A percentile compares a stretch with the other conserved stretches of the same genome.
These are phyloP conservation scores for Pseudorectes ferrugineus DNA, from an alignment of 2,113 vertebrate genomes.

Conservation along the genomic window DNA sequence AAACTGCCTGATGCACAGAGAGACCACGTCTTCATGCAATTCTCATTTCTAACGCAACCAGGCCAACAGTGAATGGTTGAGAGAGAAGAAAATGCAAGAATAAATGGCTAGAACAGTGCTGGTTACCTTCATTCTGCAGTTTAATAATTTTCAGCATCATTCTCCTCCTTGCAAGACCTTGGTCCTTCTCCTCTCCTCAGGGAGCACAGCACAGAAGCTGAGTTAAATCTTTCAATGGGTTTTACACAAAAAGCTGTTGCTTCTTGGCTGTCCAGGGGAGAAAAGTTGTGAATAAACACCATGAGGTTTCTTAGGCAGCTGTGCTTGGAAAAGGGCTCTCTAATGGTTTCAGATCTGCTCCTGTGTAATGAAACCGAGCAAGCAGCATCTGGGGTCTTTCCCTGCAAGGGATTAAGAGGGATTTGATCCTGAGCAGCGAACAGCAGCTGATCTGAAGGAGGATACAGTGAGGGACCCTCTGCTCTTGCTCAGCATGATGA, in stretches of 20 bases:
- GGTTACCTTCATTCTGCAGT: neutral
- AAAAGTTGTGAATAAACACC: neutral
- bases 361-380: neutral
- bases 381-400: neutral
- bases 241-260: neutral
- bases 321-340: neutral
- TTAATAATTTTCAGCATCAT: neutral
- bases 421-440: neutral
- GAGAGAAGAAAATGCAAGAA: neutral
- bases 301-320: neutral
- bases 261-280: neutral
- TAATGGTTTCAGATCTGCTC: neutral
- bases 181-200: neutral
- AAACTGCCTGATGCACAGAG: neutral
- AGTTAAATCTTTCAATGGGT: neutral
- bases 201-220: neutral
- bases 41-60: neutral
- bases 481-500: neutral
- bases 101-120: neutral
- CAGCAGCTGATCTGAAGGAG: neutral
- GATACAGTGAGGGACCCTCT: rapidly evolving
- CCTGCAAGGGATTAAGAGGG: neutral
- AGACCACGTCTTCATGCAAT: neutral
- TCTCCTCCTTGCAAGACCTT: neutral
- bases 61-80: neutral